These are phyloP conservation scores for Drosophila sp. DNA, from an alignment of 1,140 invertebrate genomes.

Conservation along the genomic window DNA sequence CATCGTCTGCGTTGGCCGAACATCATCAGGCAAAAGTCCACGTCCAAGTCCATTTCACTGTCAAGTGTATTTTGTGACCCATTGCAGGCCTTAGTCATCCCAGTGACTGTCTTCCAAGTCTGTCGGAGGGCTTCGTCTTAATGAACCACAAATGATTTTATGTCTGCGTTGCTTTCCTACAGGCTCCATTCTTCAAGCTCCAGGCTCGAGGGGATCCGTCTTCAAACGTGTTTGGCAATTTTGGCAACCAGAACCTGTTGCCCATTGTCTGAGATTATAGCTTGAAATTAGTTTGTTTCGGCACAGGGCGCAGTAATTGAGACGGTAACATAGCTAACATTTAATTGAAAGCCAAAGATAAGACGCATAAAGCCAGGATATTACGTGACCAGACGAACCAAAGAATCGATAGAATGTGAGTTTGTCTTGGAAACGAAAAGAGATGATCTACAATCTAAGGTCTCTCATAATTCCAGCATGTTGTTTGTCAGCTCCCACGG, in stretches of 20 bases:
- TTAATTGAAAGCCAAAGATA: conserved; percentile 33
- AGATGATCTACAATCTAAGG: not conserved
- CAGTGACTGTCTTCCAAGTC: conserved; percentile 20
- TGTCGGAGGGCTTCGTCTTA: conserved; percentile 64
- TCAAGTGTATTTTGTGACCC: conserved; percentile 51
- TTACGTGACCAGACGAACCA: conserved; percentile 23
- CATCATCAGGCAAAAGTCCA: conserved; percentile 27
- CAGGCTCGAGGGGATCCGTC: conserved; percentile 12
- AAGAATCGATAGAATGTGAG: not conserved
- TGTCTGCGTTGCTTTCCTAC: conserved; percentile 63
- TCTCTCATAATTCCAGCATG: not conserved
- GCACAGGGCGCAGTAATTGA: conserved; percentile 58
- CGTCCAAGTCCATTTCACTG: conserved; percentile 63
- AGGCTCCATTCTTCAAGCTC: conserved; percentile 11
- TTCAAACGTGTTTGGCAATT: conserved; percentile 49
- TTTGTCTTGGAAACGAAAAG: not conserved
- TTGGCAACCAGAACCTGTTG: conserved; percentile 52
- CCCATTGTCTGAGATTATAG: conserved; percentile 66
- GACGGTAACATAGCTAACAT: conserved; percentile 4
- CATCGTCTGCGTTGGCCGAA: conserved; percentile 51
- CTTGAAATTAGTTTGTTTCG: conserved; percentile 63
- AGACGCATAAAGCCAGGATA: not conserved
- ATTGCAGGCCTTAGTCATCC: conserved; percentile 63
- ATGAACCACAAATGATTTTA: conserved; percentile 79
- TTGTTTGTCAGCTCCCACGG: conserved; percentile 36